phyloP scores from a whole-genome alignment of 2,888 invertebrate genomes.

The Stenolophus ochropezus region DNA sequence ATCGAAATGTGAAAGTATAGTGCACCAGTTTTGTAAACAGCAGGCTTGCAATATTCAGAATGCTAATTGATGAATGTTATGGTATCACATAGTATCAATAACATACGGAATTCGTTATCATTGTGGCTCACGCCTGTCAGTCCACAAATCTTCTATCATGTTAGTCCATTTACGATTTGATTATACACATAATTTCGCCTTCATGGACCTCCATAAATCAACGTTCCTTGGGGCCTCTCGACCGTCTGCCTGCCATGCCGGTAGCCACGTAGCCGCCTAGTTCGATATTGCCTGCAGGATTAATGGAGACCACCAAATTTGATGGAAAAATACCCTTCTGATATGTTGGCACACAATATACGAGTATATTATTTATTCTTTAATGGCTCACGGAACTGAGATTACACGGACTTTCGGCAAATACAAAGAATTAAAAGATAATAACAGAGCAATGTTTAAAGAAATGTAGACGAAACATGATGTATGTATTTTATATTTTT shows the following conservation, averaged over 20 bases:
- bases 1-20: too few species aligned
- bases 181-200: constrained; percentile 21
- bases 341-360: background rate
- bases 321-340: background rate
- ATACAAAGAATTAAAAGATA: too few species aligned
- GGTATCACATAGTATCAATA: background rate
- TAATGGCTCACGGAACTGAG: too few species aligned
- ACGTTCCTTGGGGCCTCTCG: background rate
- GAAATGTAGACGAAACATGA: too few species aligned
- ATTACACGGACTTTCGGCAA: too few species aligned
- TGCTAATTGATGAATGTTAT: too few species aligned
- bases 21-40: too few species aligned
- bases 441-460: too few species aligned
- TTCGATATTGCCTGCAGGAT: background rate
- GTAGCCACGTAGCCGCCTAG: background rate
- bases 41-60: too few species aligned
- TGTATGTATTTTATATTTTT: too few species aligned
- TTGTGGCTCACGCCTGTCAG: background rate
- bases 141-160: background rate
- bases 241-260: background rate
- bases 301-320: background rate
- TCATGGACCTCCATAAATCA: constrained; percentile 12
- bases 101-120: background rate
- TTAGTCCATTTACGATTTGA: constrained; percentile 11
- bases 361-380: background rate